These are phyloP conservation scores for Daboia siamensis DNA, from an alignment of 2,113 vertebrate species.

Conservation along the genomic window DNA sequence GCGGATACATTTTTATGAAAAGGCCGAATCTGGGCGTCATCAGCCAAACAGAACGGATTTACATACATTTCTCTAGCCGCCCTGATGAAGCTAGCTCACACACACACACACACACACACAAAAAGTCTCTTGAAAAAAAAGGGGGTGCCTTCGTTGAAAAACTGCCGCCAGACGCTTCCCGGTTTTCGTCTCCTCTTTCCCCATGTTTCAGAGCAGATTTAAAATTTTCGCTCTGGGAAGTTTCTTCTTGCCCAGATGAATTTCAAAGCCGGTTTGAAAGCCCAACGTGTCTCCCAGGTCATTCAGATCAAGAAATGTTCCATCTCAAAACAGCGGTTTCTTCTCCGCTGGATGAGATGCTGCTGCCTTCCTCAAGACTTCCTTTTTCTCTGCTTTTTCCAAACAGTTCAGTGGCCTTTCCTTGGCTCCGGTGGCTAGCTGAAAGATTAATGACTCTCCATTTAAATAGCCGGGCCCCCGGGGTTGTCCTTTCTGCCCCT, in stretches of 20 bases:
- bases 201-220: neutral
- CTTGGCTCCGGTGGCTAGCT: slow-evolving; percentile 45
- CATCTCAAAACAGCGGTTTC: neutral
- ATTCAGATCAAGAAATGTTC: neutral
- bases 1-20: neutral
- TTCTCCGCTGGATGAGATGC: neutral
- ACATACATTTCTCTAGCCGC: neutral
- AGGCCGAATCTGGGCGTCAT: neutral
- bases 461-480: slow-evolving; percentile 14
- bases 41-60: neutral
- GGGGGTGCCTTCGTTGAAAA: neutral
- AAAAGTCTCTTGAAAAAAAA: neutral
- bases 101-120: too few relatives aligned
- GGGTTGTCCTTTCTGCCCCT: slow-evolving; percentile 33
- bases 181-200: neutral
- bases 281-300: too few relatives aligned
- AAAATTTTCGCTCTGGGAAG: neutral
- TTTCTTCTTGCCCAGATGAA: too few relatives aligned
- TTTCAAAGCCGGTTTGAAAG: too few relatives aligned
- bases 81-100: neutral
- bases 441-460: slow-evolving; percentile 53
- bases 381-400: slow-evolving; percentile 17
- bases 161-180: neutral
- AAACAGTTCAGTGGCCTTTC: neutral
- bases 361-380: neutral